Conservation (phyloP, 2,888 invertebrate species). For the Xanthia icteritia region DNA sequence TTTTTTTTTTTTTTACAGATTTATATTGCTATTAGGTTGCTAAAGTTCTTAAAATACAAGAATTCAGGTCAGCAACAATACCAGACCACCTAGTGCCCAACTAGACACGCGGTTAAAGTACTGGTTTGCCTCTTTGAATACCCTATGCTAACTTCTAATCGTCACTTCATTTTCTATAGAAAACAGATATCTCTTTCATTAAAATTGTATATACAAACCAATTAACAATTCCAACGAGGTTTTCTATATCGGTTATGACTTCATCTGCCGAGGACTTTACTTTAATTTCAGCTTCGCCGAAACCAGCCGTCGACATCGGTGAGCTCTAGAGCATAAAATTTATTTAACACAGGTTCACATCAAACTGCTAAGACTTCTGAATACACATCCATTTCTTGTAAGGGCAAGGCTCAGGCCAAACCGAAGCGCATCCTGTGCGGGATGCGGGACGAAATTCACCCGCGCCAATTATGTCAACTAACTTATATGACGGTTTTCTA, state of each 20-base stretch:
- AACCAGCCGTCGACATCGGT: not conserved
- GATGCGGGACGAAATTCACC: not conserved
- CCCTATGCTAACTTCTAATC: too few relatives aligned
- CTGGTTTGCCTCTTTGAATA: not conserved
- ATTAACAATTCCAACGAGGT: slow-evolving; percentile 81
- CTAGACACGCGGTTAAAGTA: not conserved
- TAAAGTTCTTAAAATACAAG: not conserved
- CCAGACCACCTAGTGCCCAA: not conserved
- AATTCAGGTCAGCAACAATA: not conserved
- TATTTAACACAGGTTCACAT: not conserved
- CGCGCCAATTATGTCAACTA: not conserved
- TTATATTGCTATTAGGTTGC: not conserved
- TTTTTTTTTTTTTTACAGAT: not conserved
- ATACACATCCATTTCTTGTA: not conserved
- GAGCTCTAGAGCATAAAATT: slow-evolving; percentile 37
- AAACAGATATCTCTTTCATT: not conserved
- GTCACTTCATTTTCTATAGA: too few relatives aligned
- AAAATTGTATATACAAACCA: slow-evolving; percentile 74
- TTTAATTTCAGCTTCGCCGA: slow-evolving; percentile 61
- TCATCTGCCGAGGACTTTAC: slow-evolving; percentile 78
- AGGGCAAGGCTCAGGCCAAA: not conserved
- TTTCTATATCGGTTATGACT: slow-evolving; percentile 80
- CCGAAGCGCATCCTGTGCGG: not conserved
- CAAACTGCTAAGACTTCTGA: too few relatives aligned
- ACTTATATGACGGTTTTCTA: not conserved